phyloP scores from a whole-genome alignment of 2,888 invertebrate species.

The Limnephilus marmoratus region DNA sequence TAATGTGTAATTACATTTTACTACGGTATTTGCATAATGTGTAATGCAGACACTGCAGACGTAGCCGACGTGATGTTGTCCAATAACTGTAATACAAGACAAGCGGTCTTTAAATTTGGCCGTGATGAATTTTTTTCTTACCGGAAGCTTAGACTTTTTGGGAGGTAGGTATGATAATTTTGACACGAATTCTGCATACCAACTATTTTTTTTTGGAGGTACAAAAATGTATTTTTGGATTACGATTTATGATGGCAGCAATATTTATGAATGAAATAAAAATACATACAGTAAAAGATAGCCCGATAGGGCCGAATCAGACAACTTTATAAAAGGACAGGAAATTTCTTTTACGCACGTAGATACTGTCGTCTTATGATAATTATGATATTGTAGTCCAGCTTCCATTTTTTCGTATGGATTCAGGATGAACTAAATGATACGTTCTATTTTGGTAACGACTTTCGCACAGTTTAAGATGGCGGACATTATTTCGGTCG shows the following conservation, averaged over 20 bases:
- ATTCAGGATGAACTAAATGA: too few relatives aligned
- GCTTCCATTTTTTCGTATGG: too few relatives aligned
- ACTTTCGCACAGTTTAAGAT: too few relatives aligned
- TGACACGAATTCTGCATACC: background rate
- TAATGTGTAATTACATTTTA: background rate
- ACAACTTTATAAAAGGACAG: too few relatives aligned
- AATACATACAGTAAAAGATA: background rate
- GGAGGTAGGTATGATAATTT: slow-evolving; percentile 2
- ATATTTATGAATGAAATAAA: background rate
- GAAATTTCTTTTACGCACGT: too few relatives aligned
- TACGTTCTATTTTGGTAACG: too few relatives aligned
- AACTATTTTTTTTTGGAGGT: background rate
- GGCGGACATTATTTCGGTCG: too few relatives aligned
- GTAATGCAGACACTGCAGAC: background rate
- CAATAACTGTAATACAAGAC: slow-evolving; percentile 11
- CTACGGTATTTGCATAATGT: background rate
- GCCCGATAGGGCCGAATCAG: background rate
- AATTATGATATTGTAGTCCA: too few relatives aligned
- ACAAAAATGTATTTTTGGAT: background rate
- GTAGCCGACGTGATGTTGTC: background rate
- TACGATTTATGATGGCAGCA: background rate
- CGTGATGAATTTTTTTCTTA: background rate
- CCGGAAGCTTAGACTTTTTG: background rate
- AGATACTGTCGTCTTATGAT: too few relatives aligned
- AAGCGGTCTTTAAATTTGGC: slow-evolving; percentile 7